These are phyloP conservation scores for Lepidocolaptes lacrymiger DNA, from an alignment of 2,797 vertebrate species.

Conservation along the genomic window DNA sequence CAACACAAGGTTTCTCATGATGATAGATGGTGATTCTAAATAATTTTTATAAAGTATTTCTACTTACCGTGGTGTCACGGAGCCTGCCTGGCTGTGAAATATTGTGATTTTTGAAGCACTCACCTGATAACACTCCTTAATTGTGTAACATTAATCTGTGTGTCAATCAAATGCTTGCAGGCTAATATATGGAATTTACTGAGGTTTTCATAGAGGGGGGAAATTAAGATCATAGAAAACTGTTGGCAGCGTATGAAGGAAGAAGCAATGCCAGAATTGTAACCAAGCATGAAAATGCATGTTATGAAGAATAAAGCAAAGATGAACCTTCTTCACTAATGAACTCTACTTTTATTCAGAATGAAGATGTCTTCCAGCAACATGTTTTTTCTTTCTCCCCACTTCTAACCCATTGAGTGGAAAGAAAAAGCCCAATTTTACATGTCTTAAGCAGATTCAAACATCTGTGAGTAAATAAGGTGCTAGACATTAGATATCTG, in stretches of 20 bases:
- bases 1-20: slow-evolving; percentile 41
- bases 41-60: slow-evolving; percentile 67
- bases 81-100: slow-evolving; percentile 65
- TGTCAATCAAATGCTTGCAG: slow-evolving; percentile 66
- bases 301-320: slow-evolving; percentile 55
- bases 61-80: slow-evolving; percentile 53
- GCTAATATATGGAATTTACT: not conserved
- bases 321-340: slow-evolving; percentile 25
- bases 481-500: not conserved
- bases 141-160: slow-evolving; percentile 67
- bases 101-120: slow-evolving; percentile 62
- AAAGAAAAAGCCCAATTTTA: not conserved
- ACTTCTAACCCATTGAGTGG: not conserved
- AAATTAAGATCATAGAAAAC: slow-evolving; percentile 52
- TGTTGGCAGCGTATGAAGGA: slow-evolving; percentile 54
- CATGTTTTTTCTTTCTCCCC: not conserved
- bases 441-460: slow-evolving; percentile 22
- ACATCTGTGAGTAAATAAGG: slow-evolving; percentile 32
- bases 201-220: not conserved
- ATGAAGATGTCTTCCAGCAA: slow-evolving; percentile 50
- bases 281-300: slow-evolving; percentile 65
- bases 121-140: slow-evolving; percentile 61
- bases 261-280: slow-evolving; percentile 60
- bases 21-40: slow-evolving; percentile 67
- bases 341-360: slow-evolving; percentile 42